Evolutionary conservation across 2,113 vertebrate species (phyloP).

Genomic region (Zeus faber): DNA sequence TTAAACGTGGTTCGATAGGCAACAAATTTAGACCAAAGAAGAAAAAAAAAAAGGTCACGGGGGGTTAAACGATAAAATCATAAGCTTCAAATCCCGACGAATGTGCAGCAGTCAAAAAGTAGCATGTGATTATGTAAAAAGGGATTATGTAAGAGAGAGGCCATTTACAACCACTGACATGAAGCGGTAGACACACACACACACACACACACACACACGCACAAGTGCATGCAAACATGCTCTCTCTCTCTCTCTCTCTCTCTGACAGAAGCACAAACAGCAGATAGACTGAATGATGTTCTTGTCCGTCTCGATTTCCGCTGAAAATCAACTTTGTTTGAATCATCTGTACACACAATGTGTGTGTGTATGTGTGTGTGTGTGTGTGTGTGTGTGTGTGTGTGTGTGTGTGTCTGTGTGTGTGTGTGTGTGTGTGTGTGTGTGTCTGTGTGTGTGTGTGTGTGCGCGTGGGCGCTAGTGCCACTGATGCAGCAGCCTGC

Average conservation of each 20-base stretch:
- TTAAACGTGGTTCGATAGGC: no score
- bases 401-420: slow-evolving; percentile 14
- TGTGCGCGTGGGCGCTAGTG: no score
- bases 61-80: slow-evolving; percentile 29
- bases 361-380: neutral
- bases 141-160: neutral
- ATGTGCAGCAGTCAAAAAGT: neutral
- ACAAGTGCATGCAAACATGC: neutral
- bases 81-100: slow-evolving; percentile 12
- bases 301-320: neutral
- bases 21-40: slow-evolving; percentile 20
- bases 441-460: slow-evolving; percentile 3
- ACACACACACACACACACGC: neutral
- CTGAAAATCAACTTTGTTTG: neutral
- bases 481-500: no score
- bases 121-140: slow-evolving; percentile 24
- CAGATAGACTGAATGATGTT: neutral
- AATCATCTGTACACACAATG: neutral
- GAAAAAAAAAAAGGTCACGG: slow-evolving; percentile 7
- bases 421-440: neutral
- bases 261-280: slow-evolving; percentile 5
- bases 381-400: neutral
- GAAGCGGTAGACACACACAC: no score
- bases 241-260: neutral
- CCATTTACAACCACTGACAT: neutral